phyloP scores from a whole-genome alignment of 53 echinoderm and acorn worm genomes.

The Arbacia lixula region DNA sequence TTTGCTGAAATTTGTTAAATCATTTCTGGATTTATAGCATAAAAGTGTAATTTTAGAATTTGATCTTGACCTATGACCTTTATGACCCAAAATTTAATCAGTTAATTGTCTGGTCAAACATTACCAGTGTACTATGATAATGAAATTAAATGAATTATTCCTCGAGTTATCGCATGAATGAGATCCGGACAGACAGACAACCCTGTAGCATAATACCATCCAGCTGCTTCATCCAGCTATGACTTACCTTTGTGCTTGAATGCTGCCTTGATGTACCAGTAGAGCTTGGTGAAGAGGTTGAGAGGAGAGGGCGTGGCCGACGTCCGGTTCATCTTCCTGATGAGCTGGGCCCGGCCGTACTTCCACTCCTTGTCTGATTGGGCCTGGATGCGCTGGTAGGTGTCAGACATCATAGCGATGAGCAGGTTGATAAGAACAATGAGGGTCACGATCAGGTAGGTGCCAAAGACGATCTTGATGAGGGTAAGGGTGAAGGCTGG shows the following conservation, averaged over 20 bases:
- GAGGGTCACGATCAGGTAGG: constrained; percentile 92
- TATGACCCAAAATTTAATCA: no score
- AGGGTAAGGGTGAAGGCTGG: constrained; percentile 76
- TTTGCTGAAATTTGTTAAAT: no score
- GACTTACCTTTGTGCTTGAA: constrained; percentile 85
- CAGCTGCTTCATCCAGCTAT: no score
- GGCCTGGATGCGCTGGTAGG: constrained; percentile 97
- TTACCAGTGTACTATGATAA: no score
- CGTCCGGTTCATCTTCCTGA: constrained; percentile 92
- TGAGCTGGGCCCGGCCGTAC: constrained; percentile 94
- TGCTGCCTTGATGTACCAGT: constrained; percentile 82
- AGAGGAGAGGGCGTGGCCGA: constrained; percentile 95
- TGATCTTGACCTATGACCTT: no score
- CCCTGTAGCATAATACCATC: no score
- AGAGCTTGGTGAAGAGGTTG: constrained; percentile 89
- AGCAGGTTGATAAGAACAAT: constrained; percentile 95
- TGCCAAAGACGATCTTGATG: constrained; percentile 89
- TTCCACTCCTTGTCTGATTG: constrained; percentile 99
- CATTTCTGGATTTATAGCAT: no score
- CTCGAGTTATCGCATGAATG: no score
- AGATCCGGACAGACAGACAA: no score
- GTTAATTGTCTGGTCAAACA: no score
- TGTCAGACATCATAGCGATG: constrained; percentile 99
- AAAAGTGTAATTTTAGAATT: no score
- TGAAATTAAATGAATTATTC: no score